phyloP scores from a whole-genome alignment of 1,140 invertebrate species.

The Sycobia sp. region DNA sequence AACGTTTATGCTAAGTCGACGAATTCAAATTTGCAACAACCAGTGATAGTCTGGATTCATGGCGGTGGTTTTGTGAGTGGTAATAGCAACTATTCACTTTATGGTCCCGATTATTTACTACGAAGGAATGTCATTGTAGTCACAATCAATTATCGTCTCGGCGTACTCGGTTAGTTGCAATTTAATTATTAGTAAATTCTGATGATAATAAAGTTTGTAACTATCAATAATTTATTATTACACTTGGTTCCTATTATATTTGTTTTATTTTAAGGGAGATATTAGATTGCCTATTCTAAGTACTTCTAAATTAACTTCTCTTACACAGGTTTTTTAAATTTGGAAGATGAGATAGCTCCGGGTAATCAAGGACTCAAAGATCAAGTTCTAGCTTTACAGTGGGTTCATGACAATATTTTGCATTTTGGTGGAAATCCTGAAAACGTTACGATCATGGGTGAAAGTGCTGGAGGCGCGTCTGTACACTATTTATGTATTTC shows the following conservation, averaged over 20 bases:
- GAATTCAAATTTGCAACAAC: conserved; percentile 24
- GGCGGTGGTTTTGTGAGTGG: conserved; percentile 66
- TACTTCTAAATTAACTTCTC: background rate
- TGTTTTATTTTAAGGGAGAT: background rate
- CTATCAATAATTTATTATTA: background rate
- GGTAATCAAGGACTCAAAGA: conserved; percentile 64
- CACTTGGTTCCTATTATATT: background rate
- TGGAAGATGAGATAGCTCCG: conserved; percentile 40
- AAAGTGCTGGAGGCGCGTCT: conserved; percentile 46
- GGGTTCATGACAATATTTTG: conserved; percentile 48
- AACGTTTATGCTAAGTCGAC: conserved; percentile 75
- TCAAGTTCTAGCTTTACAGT: conserved; percentile 56
- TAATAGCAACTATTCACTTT: conserved; percentile 40
- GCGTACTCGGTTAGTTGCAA: conserved; percentile 27
- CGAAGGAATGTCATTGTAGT: conserved; percentile 57
- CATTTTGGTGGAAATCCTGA: conserved; percentile 65
- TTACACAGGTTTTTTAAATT: conserved; percentile 53
- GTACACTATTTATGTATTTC: conserved; percentile 40
- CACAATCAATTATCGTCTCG: conserved; percentile 61
- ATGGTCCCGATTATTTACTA: conserved; percentile 50
- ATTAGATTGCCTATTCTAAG: background rate
- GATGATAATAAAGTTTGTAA: too few species aligned
- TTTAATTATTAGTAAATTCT: background rate
- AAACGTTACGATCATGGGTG: conserved; percentile 51
- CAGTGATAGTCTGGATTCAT: conserved; percentile 65